phyloP scores from a whole-genome alignment of 2,113 vertebrate genomes.

The Pogona vitticeps region DNA sequence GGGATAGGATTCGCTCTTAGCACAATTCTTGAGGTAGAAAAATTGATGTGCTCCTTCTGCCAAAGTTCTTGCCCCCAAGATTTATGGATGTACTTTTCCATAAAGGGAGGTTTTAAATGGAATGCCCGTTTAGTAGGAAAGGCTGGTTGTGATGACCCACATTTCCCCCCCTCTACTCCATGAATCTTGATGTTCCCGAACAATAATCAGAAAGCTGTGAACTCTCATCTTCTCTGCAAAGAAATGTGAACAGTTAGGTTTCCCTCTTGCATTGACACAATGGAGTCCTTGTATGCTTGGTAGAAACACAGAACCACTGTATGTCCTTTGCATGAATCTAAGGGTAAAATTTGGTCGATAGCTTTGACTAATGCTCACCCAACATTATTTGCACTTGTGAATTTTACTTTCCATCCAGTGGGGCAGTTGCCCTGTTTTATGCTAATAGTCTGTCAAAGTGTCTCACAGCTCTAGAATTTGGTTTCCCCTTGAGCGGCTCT shows the following conservation, averaged over 20 bases:
- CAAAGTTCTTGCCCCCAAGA: not conserved
- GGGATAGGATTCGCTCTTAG: not conserved
- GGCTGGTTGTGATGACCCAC: not conserved
- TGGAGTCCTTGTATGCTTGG: rapidly evolving
- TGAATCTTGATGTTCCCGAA: not conserved
- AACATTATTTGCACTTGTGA: slow-evolving; percentile 54
- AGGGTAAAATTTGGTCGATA: not conserved
- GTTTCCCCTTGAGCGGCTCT: slow-evolving; percentile 57
- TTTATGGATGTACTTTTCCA: not conserved
- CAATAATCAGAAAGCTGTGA: not conserved
- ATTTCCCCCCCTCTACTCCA: not conserved
- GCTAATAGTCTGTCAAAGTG: slow-evolving; percentile 73
- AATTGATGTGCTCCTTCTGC: not conserved
- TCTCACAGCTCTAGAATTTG: slow-evolving; percentile 55
- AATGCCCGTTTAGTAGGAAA: not conserved
- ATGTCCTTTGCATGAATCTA: not conserved
- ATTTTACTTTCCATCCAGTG: slow-evolving; percentile 65
- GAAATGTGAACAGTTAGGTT: rapidly evolving
- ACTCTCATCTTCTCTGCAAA: not conserved
- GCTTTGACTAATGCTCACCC: slow-evolving; percentile 32
- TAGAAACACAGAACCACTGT: not conserved
- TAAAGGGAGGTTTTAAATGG: not conserved
- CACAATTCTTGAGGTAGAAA: not conserved
- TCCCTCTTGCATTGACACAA: not conserved
- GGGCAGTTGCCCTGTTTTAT: slow-evolving; percentile 65